Conservation (phyloP, 2,888 invertebrate species). For the Drosophila mercatorum region DNA sequence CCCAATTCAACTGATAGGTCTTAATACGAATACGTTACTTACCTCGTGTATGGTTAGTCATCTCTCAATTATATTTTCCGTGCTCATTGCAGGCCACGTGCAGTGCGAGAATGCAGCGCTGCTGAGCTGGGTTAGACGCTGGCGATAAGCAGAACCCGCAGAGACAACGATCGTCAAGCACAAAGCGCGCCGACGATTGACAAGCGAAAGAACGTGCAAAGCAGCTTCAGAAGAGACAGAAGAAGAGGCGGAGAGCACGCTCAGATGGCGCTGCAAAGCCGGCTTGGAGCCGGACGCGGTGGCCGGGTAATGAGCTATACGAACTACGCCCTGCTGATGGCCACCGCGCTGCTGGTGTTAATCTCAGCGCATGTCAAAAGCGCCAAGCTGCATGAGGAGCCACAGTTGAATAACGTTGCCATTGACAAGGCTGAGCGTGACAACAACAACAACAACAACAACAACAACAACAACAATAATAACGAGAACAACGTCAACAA, state of each 20-base stretch:
- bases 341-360: constrained; percentile 74
- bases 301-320: constrained; percentile 57
- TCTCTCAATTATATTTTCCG: constrained; percentile 6
- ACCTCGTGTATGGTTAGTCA: not conserved
- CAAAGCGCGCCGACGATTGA: constrained; percentile 21
- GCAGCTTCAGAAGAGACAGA: not conserved
- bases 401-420: constrained; percentile 35
- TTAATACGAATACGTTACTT: constrained; percentile 8
- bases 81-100: constrained; percentile 67
- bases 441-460: constrained; percentile 8
- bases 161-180: constrained; percentile 13
- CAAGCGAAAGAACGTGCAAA: constrained; percentile 31
- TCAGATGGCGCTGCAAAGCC: constrained; percentile 39
- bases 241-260: constrained; percentile 10
- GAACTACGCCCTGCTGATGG: constrained; percentile 76
- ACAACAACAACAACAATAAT: not conserved
- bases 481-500: not conserved
- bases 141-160: constrained; percentile 39
- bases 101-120: constrained; percentile 55
- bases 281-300: constrained; percentile 31
- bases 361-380: constrained; percentile 81
- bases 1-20: constrained; percentile 24
- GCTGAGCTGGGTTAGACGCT: constrained; percentile 35
- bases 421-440: constrained; percentile 30
- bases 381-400: constrained; percentile 67